phyloP scores from a whole-genome alignment of 2,113 vertebrate genomes.

The Tonatia bakeri region DNA sequence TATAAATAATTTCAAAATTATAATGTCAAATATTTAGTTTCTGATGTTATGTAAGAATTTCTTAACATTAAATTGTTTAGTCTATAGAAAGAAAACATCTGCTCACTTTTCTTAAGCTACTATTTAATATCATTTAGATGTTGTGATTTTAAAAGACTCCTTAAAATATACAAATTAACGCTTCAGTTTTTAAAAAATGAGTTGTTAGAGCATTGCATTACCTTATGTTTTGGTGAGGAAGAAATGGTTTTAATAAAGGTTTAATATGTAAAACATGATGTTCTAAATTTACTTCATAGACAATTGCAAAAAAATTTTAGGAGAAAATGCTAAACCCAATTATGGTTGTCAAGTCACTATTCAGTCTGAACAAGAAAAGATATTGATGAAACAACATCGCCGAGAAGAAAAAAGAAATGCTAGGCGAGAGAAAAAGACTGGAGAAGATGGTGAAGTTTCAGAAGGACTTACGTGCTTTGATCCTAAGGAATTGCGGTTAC shows the following conservation, averaged over 20 bases:
- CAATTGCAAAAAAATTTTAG: slow-evolving; percentile 80
- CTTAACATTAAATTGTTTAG: background rate
- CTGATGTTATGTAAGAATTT: background rate
- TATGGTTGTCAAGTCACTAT: slow-evolving; percentile 97
- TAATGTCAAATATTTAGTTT: background rate
- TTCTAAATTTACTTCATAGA: slow-evolving; percentile 75
- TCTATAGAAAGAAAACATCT: background rate
- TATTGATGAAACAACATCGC: slow-evolving; percentile 92
- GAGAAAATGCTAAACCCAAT: slow-evolving; percentile 87
- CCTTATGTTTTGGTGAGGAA: background rate
- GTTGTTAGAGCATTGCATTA: background rate
- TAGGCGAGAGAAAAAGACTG: slow-evolving; percentile 87
- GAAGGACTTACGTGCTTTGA: slow-evolving; percentile 88
- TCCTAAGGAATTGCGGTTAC: slow-evolving; percentile 91
- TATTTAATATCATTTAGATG: background rate
- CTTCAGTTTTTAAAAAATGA: background rate
- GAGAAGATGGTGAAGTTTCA: slow-evolving; percentile 86
- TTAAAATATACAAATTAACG: background rate
- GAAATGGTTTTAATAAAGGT: slow-evolving; percentile 15
- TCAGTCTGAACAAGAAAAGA: slow-evolving; percentile 95
- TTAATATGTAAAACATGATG: slow-evolving; percentile 28
- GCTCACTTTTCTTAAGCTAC: background rate
- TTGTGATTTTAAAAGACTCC: background rate
- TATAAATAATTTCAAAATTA: slow-evolving; percentile 28
- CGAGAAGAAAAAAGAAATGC: slow-evolving; percentile 93